Conservation (phyloP, 2,113 vertebrate species). For the Mus pahari region DNA sequence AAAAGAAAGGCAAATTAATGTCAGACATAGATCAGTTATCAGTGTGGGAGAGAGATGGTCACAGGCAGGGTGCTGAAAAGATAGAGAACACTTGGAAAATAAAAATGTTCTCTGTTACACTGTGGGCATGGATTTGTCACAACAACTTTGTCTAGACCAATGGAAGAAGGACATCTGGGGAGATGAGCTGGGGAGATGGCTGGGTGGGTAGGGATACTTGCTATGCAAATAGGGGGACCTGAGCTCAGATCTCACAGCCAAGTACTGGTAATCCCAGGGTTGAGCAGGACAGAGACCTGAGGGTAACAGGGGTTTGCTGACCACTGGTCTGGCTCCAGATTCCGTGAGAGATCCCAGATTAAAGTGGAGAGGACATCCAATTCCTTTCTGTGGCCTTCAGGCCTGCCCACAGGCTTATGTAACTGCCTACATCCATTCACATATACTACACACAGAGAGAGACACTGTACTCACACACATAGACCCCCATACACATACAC, state of each 20-base stretch:
- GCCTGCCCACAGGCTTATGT: not conserved
- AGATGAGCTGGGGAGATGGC: not conserved
- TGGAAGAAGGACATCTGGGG: not conserved
- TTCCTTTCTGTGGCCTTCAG: not conserved
- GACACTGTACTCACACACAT: not conserved
- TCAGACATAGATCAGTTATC: not conserved
- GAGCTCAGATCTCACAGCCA: not conserved
- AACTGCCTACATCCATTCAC: too few species aligned
- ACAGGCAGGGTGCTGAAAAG: too few species aligned
- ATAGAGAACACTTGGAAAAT: not conserved
- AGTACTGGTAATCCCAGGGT: not conserved
- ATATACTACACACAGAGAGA: not conserved
- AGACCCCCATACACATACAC: not conserved
- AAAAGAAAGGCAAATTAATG: not conserved
- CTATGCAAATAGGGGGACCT: not conserved
- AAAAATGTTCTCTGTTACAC: not conserved
- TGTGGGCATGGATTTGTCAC: not conserved
- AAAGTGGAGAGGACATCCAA: too few species aligned
- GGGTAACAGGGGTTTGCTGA: not conserved
- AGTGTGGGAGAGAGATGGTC: not conserved
- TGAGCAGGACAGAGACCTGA: not conserved
- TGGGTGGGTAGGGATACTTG: not conserved
- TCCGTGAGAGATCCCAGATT: not conserved
- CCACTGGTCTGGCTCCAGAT: not conserved
- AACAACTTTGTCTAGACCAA: not conserved